Percentiles rank a stretch among this genome's conserved stretches.
phyloP scores from a whole-genome alignment of 1,140 invertebrate species.

The Drosophila takahashii region DNA sequence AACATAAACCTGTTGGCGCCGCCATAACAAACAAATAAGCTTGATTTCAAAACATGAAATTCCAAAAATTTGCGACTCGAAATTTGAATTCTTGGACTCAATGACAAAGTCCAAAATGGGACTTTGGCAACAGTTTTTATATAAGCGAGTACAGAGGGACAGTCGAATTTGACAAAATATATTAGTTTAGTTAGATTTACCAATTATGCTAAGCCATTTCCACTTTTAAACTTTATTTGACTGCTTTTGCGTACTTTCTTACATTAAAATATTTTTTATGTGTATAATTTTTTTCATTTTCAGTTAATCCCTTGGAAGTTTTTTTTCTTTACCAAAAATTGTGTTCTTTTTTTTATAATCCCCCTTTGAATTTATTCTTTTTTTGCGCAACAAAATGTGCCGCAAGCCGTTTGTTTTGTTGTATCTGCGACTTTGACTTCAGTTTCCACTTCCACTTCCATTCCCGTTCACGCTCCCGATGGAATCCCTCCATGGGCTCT shows the following conservation, averaged over 20 bases:
- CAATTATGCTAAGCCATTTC: no score
- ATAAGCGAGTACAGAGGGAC: constrained; percentile 15
- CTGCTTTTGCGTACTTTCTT: no score
- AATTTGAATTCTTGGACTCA: constrained; percentile 53
- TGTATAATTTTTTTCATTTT: no score
- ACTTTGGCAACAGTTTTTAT: constrained; percentile 20
- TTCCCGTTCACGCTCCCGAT: constrained; percentile 7
- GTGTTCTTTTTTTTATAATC: constrained; percentile 1
- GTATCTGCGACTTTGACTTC: constrained; percentile 41
- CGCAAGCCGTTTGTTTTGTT: constrained; percentile 58
- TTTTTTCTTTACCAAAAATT: neutral
- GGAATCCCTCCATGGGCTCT: constrained; percentile 25
- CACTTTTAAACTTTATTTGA: no score
- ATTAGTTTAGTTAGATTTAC: no score
- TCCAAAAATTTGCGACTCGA: constrained; percentile 51
- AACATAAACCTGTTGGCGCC: constrained; percentile 65
- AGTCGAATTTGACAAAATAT: constrained; percentile 1
- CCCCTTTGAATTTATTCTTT: constrained; percentile 13
- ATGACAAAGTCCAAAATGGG: constrained; percentile 34
- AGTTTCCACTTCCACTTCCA: constrained; percentile 7
- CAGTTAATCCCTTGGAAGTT: neutral
- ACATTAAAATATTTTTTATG: no score
- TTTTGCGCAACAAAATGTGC: constrained; percentile 68
- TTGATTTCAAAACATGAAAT: constrained; percentile 46
- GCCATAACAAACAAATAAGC: constrained; percentile 48